Evolutionary conservation across 2,113 vertebrate species (phyloP).

Genomic region (Scomber scombrus): DNA sequence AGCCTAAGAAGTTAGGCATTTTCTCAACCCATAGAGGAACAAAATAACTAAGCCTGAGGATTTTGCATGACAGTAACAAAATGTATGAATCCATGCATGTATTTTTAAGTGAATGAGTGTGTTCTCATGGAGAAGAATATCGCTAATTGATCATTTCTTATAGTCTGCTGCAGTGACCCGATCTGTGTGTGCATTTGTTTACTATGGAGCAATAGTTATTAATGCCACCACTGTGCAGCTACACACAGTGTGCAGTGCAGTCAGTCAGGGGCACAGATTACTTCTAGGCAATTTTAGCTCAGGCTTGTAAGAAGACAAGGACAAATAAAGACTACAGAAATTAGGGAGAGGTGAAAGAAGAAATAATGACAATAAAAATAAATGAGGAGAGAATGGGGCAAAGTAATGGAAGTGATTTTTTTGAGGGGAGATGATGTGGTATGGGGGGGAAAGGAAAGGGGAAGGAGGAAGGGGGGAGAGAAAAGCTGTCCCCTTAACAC

Average conservation of each 20-base stretch:
- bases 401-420: slow-evolving; percentile 41
- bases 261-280: not conserved
- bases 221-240: not conserved
- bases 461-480: not conserved
- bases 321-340: slow-evolving; percentile 24
- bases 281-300: slow-evolving; percentile 11
- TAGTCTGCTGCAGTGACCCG: not conserved
- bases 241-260: not conserved
- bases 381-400: slow-evolving; percentile 31
- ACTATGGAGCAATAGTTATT: not conserved
- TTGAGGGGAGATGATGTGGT: not conserved
- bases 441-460: not conserved
- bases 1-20: not conserved
- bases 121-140: rapidly evolving
- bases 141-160: not conserved
- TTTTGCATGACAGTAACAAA: not conserved
- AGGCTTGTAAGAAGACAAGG: not conserved
- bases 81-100: not conserved
- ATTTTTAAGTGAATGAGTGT: not conserved
- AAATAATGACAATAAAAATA: slow-evolving; percentile 34
- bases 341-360: slow-evolving; percentile 44
- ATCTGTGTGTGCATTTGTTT: not conserved
- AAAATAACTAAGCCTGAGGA: not conserved
- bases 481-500: slow-evolving; percentile 44
- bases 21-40: not conserved